Conservation (phyloP, 2,888 invertebrate species). For the Xanthia icteritia region DNA sequence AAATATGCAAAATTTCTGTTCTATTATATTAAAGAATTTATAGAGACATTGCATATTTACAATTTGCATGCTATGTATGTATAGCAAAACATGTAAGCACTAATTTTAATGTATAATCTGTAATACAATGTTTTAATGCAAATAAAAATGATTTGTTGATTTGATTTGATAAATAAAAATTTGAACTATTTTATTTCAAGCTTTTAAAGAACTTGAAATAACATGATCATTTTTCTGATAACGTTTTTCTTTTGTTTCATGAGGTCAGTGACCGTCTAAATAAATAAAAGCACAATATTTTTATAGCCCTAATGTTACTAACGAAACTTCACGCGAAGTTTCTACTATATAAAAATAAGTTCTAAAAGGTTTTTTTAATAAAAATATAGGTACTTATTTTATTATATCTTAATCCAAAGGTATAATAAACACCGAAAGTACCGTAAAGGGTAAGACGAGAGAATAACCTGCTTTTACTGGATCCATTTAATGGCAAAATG, state of each 20-base stretch:
- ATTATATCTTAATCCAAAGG: background rate
- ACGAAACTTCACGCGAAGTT: constrained; percentile 10
- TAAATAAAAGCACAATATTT: constrained; percentile 22
- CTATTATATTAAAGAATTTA: too few relatives aligned
- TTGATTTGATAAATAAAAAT: too few relatives aligned
- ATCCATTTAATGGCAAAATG: background rate
- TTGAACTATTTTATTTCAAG: background rate
- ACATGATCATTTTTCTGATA: background rate
- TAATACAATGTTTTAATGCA: too few relatives aligned
- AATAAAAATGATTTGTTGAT: too few relatives aligned
- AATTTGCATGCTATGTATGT: too few relatives aligned
- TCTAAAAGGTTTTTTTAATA: constrained; percentile 17
- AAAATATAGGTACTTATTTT: background rate
- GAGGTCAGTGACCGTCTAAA: constrained; percentile 9
- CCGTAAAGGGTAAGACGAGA: background rate
- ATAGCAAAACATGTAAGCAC: too few relatives aligned
- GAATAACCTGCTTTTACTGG: background rate
- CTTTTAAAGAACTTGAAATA: background rate
- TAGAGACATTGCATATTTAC: too few relatives aligned
- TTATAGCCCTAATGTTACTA: constrained; percentile 8
- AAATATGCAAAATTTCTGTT: too few relatives aligned
- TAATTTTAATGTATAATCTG: too few relatives aligned
- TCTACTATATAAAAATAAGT: constrained; percentile 1
- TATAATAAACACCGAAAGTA: background rate
- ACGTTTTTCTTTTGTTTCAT: background rate